Evolutionary conservation across 2,113 vertebrate genomes (phyloP).

Genomic region (Sminthopsis crassicaudata): DNA sequence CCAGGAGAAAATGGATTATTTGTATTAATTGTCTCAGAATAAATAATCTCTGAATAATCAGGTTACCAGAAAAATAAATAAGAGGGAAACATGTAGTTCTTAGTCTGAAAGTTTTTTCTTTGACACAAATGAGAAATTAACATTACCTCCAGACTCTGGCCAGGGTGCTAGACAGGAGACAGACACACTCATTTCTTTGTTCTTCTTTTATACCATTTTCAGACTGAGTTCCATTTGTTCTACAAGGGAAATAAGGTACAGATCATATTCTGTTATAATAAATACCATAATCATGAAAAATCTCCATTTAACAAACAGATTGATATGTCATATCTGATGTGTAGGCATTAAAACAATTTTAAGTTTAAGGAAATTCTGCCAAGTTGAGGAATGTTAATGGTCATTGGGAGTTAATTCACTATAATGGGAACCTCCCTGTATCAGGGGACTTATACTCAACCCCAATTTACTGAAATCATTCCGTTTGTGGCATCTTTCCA

Average conservation of each 20-base stretch:
- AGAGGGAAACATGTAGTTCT: background rate
- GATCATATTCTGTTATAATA: background rate
- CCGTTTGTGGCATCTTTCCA: background rate
- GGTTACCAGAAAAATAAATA: background rate
- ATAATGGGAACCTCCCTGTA: background rate
- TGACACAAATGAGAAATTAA: background rate
- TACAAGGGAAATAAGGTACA: background rate
- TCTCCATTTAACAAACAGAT: background rate
- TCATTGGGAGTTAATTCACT: background rate
- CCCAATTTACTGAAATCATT: background rate
- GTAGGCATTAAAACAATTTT: background rate
- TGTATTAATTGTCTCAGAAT: background rate
- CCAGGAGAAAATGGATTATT: background rate
- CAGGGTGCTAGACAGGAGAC: background rate
- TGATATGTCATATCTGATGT: background rate
- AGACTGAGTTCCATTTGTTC: background rate
- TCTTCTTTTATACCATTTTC: background rate
- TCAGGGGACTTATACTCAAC: background rate
- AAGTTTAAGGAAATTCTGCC: background rate
- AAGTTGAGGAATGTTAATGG: background rate
- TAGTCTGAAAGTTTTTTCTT: background rate
- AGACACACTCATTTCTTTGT: background rate
- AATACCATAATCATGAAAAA: background rate
- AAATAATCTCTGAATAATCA: conserved; percentile 1
- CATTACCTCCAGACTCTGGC: background rate